Percentiles rank a stretch among this genome's conserved stretches.
Conservation (phyloP, 2,888 invertebrate genomes). For the Agonopterix heracliana region DNA sequence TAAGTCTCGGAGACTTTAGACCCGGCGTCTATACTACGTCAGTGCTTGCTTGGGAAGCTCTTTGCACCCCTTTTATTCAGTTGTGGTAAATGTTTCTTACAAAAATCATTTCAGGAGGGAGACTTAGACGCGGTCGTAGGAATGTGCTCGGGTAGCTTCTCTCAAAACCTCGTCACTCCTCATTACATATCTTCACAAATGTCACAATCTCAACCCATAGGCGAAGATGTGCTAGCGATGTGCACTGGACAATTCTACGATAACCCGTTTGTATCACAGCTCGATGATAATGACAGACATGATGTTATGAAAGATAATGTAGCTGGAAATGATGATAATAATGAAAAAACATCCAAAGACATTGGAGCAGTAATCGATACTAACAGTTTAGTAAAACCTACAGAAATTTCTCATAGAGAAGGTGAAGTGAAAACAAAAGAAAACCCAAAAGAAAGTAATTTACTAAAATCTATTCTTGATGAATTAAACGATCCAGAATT, state of each 20-base stretch:
- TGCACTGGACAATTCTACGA: conserved; percentile 77
- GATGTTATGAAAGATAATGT: background rate
- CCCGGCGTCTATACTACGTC: too few species aligned
- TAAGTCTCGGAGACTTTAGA: too few species aligned
- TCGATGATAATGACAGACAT: conserved; percentile 16
- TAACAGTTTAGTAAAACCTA: background rate
- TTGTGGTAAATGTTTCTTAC: too few species aligned
- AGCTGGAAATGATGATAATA: background rate
- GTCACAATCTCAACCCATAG: conserved; percentile 48
- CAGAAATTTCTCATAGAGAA: too few species aligned
- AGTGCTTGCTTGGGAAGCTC: too few species aligned
- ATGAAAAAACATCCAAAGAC: too few species aligned
- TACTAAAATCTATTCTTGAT: conserved; percentile 52
- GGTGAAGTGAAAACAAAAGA: background rate
- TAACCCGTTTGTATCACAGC: conserved; percentile 49
- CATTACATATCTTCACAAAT: conserved; percentile 33
- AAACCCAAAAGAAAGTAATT: conserved; percentile 15
- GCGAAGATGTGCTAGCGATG: conserved; percentile 68
- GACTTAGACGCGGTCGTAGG: conserved; percentile 71
- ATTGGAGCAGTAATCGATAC: background rate
- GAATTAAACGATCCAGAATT: conserved; percentile 53
- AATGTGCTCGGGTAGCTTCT: conserved; percentile 74
- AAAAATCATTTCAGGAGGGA: conserved; percentile 22
- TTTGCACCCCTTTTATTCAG: too few species aligned
- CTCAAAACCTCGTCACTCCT: conserved; percentile 57